Conservation (phyloP, 2,797 vertebrate species). For the Tadarida brasiliensis region DNA sequence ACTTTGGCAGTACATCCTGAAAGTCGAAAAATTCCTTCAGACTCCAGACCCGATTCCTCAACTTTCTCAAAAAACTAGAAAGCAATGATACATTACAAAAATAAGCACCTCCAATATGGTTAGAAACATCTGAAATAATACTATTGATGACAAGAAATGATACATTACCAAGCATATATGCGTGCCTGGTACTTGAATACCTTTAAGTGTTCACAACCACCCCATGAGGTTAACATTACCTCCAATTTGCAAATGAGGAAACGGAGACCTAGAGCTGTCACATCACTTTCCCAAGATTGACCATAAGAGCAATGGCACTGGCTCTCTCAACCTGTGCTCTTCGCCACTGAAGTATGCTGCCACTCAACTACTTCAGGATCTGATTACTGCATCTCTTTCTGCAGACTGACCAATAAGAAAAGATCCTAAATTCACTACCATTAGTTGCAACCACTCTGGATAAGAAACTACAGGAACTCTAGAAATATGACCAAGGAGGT, state of each 20-base stretch:
- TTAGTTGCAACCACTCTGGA: background rate
- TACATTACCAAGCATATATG: background rate
- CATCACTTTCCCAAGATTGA: background rate
- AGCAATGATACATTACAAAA: constrained; percentile 64
- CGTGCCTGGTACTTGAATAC: background rate
- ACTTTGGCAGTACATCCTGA: constrained; percentile 96
- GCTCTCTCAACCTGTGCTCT: background rate
- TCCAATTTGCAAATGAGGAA: background rate
- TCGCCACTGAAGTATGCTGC: background rate
- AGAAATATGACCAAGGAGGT: background rate
- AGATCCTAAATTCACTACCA: background rate
- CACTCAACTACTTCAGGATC: background rate
- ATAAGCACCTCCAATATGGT: background rate
- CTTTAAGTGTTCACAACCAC: background rate
- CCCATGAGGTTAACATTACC: background rate
- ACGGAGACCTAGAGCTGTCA: background rate
- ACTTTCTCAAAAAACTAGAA: constrained; percentile 94
- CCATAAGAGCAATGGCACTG: background rate
- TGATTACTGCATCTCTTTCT: background rate
- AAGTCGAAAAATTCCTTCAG: constrained; percentile 97
- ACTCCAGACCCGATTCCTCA: constrained; percentile 95
- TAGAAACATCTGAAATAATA: background rate
- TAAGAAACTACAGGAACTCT: background rate
- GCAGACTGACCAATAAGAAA: background rate
- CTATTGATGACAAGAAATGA: background rate